phyloP scores from a whole-genome alignment of 2,113 vertebrate species.

The Rana temporaria region DNA sequence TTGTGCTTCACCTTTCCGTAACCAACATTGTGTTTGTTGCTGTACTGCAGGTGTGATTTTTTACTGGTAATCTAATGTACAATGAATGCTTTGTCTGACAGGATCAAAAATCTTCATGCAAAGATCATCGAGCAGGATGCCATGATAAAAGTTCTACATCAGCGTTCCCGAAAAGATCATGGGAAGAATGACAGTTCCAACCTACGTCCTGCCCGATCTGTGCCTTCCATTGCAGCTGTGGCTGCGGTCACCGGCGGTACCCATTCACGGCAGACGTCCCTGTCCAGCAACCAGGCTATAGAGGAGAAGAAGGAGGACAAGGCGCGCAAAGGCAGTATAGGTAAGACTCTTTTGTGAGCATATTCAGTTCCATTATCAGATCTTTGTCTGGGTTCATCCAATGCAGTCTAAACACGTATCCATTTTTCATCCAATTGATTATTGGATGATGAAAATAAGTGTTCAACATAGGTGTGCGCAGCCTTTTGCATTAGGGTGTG shows the following conservation, averaged over 20 bases:
- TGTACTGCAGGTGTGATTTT: too few species aligned
- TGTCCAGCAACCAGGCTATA: constrained; percentile 73
- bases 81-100: constrained; percentile 54
- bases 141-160: constrained; percentile 89
- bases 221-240: constrained; percentile 76
- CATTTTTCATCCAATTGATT: too few species aligned
- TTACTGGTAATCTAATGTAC: too few species aligned
- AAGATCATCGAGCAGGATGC: constrained; percentile 90
- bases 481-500: too few species aligned
- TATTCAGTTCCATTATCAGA: too few species aligned
- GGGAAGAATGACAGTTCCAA: constrained; percentile 71
- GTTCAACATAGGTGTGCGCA: too few species aligned
- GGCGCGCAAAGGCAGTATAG: constrained; percentile 78
- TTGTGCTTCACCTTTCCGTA: too few species aligned
- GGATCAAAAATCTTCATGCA: constrained; percentile 89
- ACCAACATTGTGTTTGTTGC: too few species aligned
- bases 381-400: too few species aligned
- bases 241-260: constrained; percentile 37
- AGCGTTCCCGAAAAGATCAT: constrained; percentile 79
- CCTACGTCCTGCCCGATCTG: constrained; percentile 77
- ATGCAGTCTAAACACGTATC: too few species aligned
- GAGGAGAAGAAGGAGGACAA: constrained; percentile 82
- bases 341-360: constrained; percentile 63
- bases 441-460: too few species aligned
- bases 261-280: constrained; percentile 80